Conservation (phyloP, 2,113 vertebrate species). For the Genyomyrus donnyi region DNA sequence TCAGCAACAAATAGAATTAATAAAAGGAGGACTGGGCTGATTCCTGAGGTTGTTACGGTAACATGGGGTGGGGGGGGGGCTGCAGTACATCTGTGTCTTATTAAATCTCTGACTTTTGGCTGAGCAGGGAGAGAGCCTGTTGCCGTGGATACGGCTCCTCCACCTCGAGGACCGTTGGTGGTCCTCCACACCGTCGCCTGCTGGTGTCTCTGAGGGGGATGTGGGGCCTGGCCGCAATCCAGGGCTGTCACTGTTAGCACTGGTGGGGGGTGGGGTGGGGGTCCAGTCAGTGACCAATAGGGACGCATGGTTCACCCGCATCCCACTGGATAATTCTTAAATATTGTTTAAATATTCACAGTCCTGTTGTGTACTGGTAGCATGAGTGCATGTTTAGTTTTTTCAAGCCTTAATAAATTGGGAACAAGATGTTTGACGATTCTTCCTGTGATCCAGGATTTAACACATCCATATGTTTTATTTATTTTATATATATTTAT, state of each 20-base stretch:
- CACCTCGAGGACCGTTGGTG: conserved; percentile 12
- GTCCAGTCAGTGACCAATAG: not conserved
- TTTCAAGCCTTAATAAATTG: not conserved
- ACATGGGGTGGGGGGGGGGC: not conserved
- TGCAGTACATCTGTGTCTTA: conserved; percentile 37
- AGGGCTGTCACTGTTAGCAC: not conserved
- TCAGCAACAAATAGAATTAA: not conserved
- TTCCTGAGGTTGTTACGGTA: not conserved
- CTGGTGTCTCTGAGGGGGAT: conserved; percentile 7
- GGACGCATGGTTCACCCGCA: too few relatives aligned
- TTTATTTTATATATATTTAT: not conserved
- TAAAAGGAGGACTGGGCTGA: not conserved
- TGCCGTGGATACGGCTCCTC: conserved; percentile 60
- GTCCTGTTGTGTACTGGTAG: not conserved
- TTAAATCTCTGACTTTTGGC: conserved; percentile 49
- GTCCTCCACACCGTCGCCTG: not conserved
- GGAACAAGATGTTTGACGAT: not conserved
- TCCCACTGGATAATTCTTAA: not conserved
- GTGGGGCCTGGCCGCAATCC: not conserved
- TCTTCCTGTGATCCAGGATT: not conserved
- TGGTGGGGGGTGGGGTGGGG: not conserved
- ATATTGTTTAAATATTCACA: not conserved
- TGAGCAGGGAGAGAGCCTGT: conserved; percentile 43
- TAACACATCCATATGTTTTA: not conserved
- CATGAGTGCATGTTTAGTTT: not conserved